These are phyloP conservation scores for Sebastolobus altivelis DNA, from an alignment of 2,797 vertebrate genomes.

Conservation along the genomic window DNA sequence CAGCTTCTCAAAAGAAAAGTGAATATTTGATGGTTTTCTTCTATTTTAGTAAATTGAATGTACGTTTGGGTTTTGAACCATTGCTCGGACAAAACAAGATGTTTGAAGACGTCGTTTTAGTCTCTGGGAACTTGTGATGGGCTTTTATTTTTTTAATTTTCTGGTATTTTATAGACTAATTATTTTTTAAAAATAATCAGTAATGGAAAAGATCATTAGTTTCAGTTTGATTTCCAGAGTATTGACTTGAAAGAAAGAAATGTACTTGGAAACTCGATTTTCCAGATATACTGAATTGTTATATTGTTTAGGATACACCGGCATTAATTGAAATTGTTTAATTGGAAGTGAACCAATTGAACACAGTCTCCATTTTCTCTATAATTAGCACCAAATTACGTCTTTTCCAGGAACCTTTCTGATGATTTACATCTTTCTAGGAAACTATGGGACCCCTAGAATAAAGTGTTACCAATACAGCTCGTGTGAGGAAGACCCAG, in stretches of 20 bases:
- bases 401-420: not conserved
- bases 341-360: not conserved
- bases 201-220: not conserved
- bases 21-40: not conserved
- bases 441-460: slow-evolving; percentile 14
- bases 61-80: not conserved
- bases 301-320: not conserved
- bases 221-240: not conserved
- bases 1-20: not conserved
- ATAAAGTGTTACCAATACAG: slow-evolving; percentile 1
- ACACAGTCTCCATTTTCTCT: not conserved
- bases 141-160: not conserved
- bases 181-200: not conserved
- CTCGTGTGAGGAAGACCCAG: slow-evolving; percentile 17
- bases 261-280: not conserved
- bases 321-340: not conserved
- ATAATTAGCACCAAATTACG: not conserved
- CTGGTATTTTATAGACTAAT: not conserved
- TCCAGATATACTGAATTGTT: not conserved
- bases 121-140: not conserved
- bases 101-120: not conserved
- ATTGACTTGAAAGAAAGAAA: not conserved
- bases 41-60: not conserved
- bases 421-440: not conserved
- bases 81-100: not conserved